A percentile compares a stretch with the other conserved stretches of the same genome.
phyloP scores from a whole-genome alignment of 2,888 invertebrate species.

The Graphium colonna region DNA sequence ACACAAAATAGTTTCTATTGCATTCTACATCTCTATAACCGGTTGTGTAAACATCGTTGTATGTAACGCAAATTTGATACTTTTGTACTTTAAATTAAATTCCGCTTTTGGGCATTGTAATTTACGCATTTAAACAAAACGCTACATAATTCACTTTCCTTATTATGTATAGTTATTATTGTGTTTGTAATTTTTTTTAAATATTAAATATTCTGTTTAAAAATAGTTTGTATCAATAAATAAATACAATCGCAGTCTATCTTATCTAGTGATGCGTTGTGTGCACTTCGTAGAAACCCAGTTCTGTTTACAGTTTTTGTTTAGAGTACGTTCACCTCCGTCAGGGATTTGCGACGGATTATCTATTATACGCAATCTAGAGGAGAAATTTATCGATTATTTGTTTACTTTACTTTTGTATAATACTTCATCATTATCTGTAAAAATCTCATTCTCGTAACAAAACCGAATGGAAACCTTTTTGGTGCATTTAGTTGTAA shows the following conservation, averaged over 20 bases:
- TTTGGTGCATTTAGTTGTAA: too few species aligned
- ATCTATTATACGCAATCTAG: constrained; percentile 10
- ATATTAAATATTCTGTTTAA: neutral
- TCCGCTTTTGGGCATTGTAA: too few species aligned
- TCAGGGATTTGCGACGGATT: constrained; percentile 2
- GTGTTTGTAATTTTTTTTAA: too few species aligned
- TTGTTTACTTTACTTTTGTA: neutral
- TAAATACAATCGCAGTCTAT: neutral
- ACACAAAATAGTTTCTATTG: too few species aligned
- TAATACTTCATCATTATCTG: neutral
- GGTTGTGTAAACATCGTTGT: too few species aligned
- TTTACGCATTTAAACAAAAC: too few species aligned
- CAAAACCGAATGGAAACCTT: too few species aligned
- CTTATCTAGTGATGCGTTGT: neutral
- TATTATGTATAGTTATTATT: too few species aligned
- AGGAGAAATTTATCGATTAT: neutral
- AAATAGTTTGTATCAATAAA: neutral
- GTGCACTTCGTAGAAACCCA: constrained; percentile 5
- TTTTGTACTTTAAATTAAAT: neutral
- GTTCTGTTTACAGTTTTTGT: constrained; percentile 19
- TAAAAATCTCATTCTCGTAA: too few species aligned
- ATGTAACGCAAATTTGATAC: too few species aligned
- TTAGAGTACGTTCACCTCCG: constrained; percentile 14
- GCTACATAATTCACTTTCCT: too few species aligned
- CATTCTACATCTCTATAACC: too few species aligned